These are phyloP conservation scores for Scalopus aquaticus DNA, from an alignment of 2,113 vertebrate species.

Conservation along the genomic window DNA sequence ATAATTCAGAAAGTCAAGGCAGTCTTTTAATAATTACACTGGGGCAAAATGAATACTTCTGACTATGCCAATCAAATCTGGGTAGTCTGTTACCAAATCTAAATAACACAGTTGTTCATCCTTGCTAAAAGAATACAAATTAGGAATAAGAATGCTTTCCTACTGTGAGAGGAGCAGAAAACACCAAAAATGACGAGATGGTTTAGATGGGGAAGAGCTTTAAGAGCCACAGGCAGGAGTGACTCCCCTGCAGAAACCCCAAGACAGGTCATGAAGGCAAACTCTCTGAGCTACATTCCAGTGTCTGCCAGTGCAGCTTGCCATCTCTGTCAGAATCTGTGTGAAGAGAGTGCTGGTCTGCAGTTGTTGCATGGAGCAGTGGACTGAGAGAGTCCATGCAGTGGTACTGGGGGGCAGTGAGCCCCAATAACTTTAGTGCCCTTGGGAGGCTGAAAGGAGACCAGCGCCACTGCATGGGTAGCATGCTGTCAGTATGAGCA, in stretches of 20 bases:
- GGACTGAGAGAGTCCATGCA: neutral
- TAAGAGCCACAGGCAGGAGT: neutral
- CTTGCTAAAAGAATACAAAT: neutral
- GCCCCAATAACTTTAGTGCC: neutral
- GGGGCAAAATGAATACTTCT: neutral
- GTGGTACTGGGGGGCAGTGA: neutral
- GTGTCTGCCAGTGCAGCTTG: neutral
- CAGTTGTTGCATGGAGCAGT: accelerated
- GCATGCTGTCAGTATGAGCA: too few relatives aligned
- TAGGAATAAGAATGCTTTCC: neutral
- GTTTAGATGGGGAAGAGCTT: neutral
- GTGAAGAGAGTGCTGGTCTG: neutral
- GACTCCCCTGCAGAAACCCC: too few relatives aligned
- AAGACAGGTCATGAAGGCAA: neutral
- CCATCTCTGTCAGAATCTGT: neutral
- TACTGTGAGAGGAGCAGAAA: neutral
- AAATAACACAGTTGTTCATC: neutral
- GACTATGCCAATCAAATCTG: neutral
- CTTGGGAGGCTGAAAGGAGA: neutral
- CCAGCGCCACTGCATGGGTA: neutral
- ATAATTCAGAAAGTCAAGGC: neutral
- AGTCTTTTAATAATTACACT: neutral
- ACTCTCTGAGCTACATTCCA: neutral
- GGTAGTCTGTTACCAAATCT: neutral
- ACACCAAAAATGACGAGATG: neutral